Evolutionary conservation across 2,113 vertebrate genomes (phyloP), one percentile per base, ranked within the genome.

Genomic region (Anoplopoma fimbria): DNA sequence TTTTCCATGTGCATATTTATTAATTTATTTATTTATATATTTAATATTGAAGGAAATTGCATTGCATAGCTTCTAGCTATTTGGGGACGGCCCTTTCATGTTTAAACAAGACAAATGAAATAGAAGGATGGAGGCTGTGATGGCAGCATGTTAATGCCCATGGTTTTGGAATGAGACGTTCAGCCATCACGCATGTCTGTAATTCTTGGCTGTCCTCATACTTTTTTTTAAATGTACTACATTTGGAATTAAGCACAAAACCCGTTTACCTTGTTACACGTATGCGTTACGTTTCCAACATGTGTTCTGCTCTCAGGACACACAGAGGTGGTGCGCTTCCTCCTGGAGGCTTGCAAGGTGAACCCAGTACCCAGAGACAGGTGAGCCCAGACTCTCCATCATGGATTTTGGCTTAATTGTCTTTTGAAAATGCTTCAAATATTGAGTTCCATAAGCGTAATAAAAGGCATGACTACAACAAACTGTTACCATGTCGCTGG

Each of bases 271-370:
- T 9, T 21, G 40, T 9, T 45, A 45, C 15, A 9, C 49, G 55
- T 14, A 1, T 13, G 31, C 62, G 5, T 19, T 23, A 12, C 10
- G 1, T 29, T 57, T 77, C 6, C 3, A 21, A 51, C 6, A 1
- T 14, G 17, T 62, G 53, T 40, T 76, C 17, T 81, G 40, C 58
- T 88, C 81, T 5, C n/a, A 99, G 98, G 98, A 76, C 98, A 99
- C 0, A 92, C 95, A 6, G 98, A 99, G n/a, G 98, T 99, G 63
- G 97, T 98, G 21, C 97, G 96, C 71, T 99, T 99, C 90, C 96
- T 99, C 1, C 92, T 99, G 88, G 97, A 99, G 90, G 97, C 97
- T 0, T 99, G 98, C 93, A 98, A 98, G 92, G 98, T 99, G 87
- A 99, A 99, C 86, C 98, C 98, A 25, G 96, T 96, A 51, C 97